These are phyloP conservation scores for Sminthurides aquaticus DNA, from an alignment of 2,888 invertebrate genomes.

Conservation along the genomic window DNA sequence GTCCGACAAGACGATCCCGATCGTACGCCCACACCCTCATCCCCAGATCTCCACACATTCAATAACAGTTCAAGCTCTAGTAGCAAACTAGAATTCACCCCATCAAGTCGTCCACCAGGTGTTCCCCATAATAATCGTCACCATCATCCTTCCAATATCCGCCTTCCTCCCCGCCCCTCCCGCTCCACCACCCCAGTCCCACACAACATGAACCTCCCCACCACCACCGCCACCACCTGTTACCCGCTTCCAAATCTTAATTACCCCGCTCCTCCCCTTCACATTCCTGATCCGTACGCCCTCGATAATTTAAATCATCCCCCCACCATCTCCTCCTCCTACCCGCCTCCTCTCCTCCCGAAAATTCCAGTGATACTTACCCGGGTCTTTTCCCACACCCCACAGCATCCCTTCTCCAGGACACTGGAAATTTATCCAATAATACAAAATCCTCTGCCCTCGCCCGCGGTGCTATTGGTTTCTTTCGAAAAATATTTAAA, in stretches of 20 bases:
- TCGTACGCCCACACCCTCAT: conserved; percentile 40
- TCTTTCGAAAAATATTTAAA: conserved; percentile 41
- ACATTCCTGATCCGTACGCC: conserved; percentile 21
- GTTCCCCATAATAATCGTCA: neutral
- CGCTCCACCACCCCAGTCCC: too few relatives aligned
- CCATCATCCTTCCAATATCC: neutral
- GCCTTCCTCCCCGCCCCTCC: neutral
- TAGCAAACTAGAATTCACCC: conserved; percentile 16
- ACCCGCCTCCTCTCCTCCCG: conserved; percentile 1
- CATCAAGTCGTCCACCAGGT: neutral
- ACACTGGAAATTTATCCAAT: neutral
- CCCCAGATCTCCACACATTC: conserved; percentile 33
- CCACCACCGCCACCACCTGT: conserved; percentile 21
- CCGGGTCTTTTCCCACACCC: neutral
- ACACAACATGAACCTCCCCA: conserved; percentile 9
- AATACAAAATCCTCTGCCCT: conserved; percentile 13
- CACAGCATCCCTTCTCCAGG: neutral
- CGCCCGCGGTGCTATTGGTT: conserved; percentile 41
- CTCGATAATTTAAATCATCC: neutral
- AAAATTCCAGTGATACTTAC: neutral
- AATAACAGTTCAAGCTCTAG: conserved; percentile 21
- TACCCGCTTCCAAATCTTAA: conserved; percentile 11
- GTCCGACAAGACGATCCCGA: conserved; percentile 25
- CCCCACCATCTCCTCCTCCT: too few relatives aligned
- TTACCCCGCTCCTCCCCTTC: conserved; percentile 21